Percentiles rank a stretch among this genome's conserved stretches.
These are phyloP conservation scores for Sciurus vulgaris DNA, from an alignment of 2,797 vertebrate genomes.

Conservation along the genomic window DNA sequence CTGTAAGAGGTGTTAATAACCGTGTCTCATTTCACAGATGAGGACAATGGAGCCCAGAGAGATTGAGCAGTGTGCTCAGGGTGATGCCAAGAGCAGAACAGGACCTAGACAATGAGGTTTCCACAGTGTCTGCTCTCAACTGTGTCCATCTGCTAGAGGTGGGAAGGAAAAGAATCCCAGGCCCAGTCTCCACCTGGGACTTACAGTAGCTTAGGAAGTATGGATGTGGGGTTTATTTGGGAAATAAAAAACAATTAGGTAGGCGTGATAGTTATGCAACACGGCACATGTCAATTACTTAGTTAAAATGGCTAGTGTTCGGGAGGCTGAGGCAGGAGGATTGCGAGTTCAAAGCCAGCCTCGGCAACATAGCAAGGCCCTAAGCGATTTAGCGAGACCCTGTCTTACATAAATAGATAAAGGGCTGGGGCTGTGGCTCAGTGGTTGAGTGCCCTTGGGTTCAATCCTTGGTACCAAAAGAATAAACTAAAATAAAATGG, in stretches of 20 bases:
- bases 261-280: accelerated
- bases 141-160: background rate
- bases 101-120: background rate
- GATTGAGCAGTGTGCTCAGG: background rate
- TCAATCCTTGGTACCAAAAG: too few relatives aligned
- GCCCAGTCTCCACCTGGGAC: background rate
- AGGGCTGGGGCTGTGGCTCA: too few relatives aligned
- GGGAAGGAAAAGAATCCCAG: background rate
- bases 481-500: too few relatives aligned
- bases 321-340: too few relatives aligned
- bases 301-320: too few relatives aligned
- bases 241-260: background rate
- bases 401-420: too few relatives aligned
- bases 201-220: background rate
- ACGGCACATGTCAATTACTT: background rate
- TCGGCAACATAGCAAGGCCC: too few relatives aligned
- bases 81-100: background rate
- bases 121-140: background rate
- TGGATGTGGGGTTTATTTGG: background rate
- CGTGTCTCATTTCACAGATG: background rate
- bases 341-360: too few relatives aligned
- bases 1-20: background rate
- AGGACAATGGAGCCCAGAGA: background rate
- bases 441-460: too few relatives aligned
- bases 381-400: too few relatives aligned